A percentile compares a stretch with the other conserved stretches of the same genome.
Conservation (phyloP, 2,113 vertebrate genomes). For the Sula dactylatra region DNA sequence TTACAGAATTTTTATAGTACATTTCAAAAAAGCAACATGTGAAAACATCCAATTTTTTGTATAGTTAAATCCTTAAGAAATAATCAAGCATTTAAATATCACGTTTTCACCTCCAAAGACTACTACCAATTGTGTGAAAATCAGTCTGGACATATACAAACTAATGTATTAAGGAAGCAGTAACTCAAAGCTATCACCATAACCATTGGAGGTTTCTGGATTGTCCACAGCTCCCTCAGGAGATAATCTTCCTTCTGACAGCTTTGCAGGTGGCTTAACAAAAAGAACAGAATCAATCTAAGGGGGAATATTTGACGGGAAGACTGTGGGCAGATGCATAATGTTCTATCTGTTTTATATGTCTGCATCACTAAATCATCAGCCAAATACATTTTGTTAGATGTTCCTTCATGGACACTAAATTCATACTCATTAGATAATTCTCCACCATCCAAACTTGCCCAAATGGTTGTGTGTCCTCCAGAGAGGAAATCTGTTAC, state of each 20-base stretch:
- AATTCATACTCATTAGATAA: background rate
- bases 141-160: background rate
- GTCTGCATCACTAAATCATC: background rate
- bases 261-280: background rate
- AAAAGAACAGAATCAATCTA: background rate
- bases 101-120: background rate
- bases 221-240: background rate
- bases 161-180: background rate
- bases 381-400: background rate
- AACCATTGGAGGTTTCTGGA: background rate
- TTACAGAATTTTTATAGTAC: background rate
- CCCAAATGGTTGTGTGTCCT: background rate
- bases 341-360: background rate
- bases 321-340: background rate
- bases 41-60: background rate
- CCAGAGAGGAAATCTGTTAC: background rate
- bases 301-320: background rate
- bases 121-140: background rate
- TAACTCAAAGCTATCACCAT: background rate
- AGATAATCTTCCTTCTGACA: background rate
- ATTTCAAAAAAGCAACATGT: background rate
- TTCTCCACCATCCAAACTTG: background rate
- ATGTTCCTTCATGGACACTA: background rate
- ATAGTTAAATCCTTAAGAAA: background rate
- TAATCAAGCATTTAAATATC: background rate